phyloP scores from a whole-genome alignment of 2,888 invertebrate genomes.

The Anodontia alba region DNA sequence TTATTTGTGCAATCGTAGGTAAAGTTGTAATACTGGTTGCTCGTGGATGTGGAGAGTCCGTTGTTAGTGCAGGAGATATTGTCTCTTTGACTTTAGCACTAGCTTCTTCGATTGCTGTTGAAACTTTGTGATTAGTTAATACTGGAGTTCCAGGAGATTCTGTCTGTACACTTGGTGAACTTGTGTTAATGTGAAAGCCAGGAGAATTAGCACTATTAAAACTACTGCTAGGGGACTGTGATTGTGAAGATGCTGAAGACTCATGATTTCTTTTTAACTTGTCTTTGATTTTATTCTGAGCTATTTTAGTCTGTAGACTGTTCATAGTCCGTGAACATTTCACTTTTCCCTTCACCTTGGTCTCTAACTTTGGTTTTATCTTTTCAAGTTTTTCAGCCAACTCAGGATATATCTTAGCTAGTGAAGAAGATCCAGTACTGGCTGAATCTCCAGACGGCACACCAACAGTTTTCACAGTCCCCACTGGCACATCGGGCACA shows the following conservation, averaged over 20 bases:
- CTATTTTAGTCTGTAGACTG: conserved; percentile 84
- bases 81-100: conserved; percentile 5
- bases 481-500: conserved; percentile 31
- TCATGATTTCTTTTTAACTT: conserved; percentile 79
- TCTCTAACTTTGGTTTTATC: conserved; percentile 74
- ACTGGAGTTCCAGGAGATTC: conserved; percentile 27
- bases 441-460: conserved; percentile 36
- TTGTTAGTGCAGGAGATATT: background rate
- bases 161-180: conserved; percentile 49
- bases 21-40: background rate
- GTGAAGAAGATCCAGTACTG: conserved; percentile 66
- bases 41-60: background rate
- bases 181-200: conserved; percentile 53
- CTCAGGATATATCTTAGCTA: conserved; percentile 83
- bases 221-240: conserved; percentile 67
- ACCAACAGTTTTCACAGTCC: conserved; percentile 44
- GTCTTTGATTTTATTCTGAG: conserved; percentile 84
- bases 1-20: conserved; percentile 22
- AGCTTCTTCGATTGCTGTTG: background rate
- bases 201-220: conserved; percentile 58
- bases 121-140: conserved; percentile 1
- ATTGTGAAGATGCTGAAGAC: conserved; percentile 57
- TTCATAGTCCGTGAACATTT: conserved; percentile 84
- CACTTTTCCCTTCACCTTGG: conserved; percentile 71
- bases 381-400: conserved; percentile 83